Conservation (phyloP, 2,888 invertebrate species). For the Mellilla xanthometata region DNA sequence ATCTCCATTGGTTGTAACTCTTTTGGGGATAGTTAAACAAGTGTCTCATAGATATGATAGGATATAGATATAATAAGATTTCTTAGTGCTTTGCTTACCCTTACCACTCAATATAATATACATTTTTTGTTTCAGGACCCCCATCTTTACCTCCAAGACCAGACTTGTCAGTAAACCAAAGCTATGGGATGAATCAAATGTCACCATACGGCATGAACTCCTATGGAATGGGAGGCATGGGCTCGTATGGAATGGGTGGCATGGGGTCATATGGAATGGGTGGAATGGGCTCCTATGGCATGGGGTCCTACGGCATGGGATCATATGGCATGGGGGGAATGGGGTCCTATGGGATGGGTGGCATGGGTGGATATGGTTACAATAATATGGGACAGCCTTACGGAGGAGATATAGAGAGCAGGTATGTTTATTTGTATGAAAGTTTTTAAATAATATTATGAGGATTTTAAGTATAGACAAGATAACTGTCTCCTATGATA, state of each 20-base stretch:
- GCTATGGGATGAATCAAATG: slow-evolving; percentile 48
- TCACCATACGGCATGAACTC: slow-evolving; percentile 43
- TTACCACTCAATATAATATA: too few species aligned
- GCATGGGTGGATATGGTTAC: slow-evolving; percentile 60
- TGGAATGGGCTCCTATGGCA: slow-evolving; percentile 30
- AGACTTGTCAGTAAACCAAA: slow-evolving; percentile 48
- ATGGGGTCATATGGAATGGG: slow-evolving; percentile 50
- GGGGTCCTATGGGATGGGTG: slow-evolving; percentile 44
- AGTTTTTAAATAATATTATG: too few species aligned
- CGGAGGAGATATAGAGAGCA: slow-evolving; percentile 83
- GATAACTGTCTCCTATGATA: too few species aligned
- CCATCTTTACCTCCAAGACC: slow-evolving; percentile 65
- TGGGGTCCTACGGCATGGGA: slow-evolving; percentile 44
- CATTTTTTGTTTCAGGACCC: slow-evolving; percentile 34
- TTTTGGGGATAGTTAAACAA: too few species aligned
- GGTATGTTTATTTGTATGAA: slow-evolving; percentile 58
- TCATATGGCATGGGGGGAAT: slow-evolving; percentile 47
- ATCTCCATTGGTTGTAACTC: too few species aligned
- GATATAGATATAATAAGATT: too few species aligned
- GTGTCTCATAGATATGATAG: too few species aligned
- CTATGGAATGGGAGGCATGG: slow-evolving; percentile 48
- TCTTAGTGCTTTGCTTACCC: too few species aligned
- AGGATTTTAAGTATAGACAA: too few species aligned
- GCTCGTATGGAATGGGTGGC: slow-evolving; percentile 43
- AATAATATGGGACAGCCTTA: slow-evolving; percentile 67